Conservation (phyloP, 2,113 vertebrate species). For the Calidris pugnax region DNA sequence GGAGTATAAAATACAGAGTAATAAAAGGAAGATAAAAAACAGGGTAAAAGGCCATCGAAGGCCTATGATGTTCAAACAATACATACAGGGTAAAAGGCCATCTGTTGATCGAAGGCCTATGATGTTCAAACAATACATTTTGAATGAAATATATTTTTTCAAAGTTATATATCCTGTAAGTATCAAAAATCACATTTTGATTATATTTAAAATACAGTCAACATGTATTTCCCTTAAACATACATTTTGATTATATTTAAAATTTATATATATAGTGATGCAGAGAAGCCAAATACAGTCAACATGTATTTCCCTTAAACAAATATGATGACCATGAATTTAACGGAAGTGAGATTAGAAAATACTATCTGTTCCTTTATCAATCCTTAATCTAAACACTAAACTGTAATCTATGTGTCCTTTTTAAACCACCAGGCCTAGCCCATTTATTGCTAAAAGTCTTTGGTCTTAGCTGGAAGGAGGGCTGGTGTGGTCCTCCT, state of each 20-base stretch:
- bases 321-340: not conserved
- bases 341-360: not conserved
- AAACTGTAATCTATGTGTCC: not conserved
- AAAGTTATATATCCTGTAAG: not conserved
- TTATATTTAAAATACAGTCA: not conserved
- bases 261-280: not conserved
- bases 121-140: not conserved
- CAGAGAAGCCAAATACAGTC: not conserved
- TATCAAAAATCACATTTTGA: not conserved
- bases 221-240: not conserved
- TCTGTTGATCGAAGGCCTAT: not conserved
- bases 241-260: not conserved
- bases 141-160: not conserved
- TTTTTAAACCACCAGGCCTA: not conserved
- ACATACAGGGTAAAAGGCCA: not conserved
- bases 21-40: not conserved
- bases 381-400: not conserved
- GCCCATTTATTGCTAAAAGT: not conserved
- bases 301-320: not conserved
- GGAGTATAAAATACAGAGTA: not conserved
- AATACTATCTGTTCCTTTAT: not conserved
- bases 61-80: not conserved
- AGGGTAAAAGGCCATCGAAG: not conserved
- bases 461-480: not conserved
- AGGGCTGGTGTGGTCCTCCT: not conserved